phyloP scores from a whole-genome alignment of 1,140 invertebrate species.

The Macrosteles quadrilineatus region DNA sequence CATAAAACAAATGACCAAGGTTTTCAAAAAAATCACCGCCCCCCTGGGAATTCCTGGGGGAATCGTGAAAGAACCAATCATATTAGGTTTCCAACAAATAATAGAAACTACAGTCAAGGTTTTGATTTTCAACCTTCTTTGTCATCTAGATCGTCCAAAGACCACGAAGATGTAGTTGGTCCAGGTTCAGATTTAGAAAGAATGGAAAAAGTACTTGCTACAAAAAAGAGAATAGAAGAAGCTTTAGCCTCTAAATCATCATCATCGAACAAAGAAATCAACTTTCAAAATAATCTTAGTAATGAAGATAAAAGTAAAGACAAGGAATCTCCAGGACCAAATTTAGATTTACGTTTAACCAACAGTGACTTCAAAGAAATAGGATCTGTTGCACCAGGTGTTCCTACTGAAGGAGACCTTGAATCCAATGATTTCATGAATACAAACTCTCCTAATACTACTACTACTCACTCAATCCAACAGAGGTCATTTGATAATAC shows the following conservation, averaged over 20 bases:
- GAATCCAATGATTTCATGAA: neutral
- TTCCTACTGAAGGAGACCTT: neutral
- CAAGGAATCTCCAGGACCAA: neutral
- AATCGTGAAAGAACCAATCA: too few species aligned
- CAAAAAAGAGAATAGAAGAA: conserved; percentile 4
- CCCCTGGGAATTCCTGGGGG: too few species aligned
- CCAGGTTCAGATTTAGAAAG: neutral
- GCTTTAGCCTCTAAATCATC: conserved; percentile 8
- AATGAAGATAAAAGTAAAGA: neutral
- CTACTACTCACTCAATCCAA: neutral
- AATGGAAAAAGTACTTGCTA: conserved; percentile 3
- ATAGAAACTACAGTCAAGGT: too few species aligned
- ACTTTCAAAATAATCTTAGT: neutral
- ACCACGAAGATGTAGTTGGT: neutral
- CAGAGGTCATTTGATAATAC: conserved; percentile 6
- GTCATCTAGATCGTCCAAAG: neutral
- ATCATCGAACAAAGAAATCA: neutral
- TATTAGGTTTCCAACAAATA: too few species aligned
- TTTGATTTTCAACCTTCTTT: too few species aligned
- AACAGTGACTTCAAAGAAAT: conserved; percentile 25
- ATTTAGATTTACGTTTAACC: neutral
- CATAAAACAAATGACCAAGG: too few species aligned
- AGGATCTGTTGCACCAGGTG: neutral
- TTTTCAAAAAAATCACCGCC: too few species aligned
- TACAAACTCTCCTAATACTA: neutral